Percentiles rank a stretch among this genome's conserved stretches.
Evolutionary conservation across 2,888 invertebrate species (phyloP).

Genomic region (Lacanobia wlatinum): DNA sequence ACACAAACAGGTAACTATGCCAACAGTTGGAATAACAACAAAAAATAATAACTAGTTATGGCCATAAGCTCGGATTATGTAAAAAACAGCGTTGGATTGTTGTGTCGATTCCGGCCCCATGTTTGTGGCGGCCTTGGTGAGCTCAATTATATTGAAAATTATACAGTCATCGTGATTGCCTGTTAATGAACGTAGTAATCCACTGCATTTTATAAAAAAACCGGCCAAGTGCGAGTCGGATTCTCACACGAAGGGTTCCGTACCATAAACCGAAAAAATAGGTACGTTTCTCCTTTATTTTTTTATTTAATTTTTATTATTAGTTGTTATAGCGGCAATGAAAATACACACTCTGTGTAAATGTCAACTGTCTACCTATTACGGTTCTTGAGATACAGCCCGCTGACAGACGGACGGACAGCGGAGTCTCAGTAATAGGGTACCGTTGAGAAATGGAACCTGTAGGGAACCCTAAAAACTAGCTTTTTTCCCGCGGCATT

Average conservation of each 20-base stretch:
- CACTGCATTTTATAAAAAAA: constrained; percentile 1
- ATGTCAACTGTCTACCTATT: too few relatives aligned
- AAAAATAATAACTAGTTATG: constrained; percentile 41
- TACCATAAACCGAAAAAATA: too few relatives aligned
- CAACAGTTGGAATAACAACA: constrained; percentile 19
- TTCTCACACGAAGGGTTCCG: too few relatives aligned
- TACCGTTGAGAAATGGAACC: too few relatives aligned
- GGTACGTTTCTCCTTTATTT: too few relatives aligned
- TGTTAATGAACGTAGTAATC: constrained; percentile 12
- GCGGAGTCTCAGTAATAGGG: too few relatives aligned
- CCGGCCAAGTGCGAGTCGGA: too few relatives aligned
- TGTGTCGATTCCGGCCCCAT: constrained; percentile 19
- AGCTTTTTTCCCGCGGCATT: not conserved
- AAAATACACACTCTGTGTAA: too few relatives aligned
- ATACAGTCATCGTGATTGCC: constrained; percentile 17
- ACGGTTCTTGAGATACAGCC: too few relatives aligned
- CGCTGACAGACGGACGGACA: too few relatives aligned
- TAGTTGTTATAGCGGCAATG: too few relatives aligned
- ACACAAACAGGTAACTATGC: not conserved
- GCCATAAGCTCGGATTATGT: constrained; percentile 4
- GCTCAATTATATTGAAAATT: constrained; percentile 26
- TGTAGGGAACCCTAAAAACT: not conserved
- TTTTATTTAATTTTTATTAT: too few relatives aligned
- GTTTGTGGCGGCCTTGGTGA: constrained; percentile 33
- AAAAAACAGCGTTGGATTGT: constrained; percentile 33